Base-by-base conservation (phyloP, 2,113 vertebrate genomes). In the Halcyon malimbica region DNA sequence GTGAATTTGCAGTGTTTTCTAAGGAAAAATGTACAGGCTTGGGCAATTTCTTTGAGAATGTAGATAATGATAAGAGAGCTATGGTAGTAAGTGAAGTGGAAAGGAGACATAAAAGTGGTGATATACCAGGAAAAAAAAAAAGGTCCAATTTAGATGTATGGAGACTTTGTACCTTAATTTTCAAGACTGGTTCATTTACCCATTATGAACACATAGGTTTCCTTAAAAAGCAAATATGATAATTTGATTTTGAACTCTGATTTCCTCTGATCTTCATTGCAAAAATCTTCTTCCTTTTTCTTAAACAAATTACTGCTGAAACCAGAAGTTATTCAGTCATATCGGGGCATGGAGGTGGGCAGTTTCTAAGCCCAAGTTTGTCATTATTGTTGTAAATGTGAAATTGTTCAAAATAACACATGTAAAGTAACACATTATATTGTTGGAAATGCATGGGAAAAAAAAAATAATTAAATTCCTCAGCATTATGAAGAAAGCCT, bases 401-500 rank as follows among this genome's bases (percentile, higher is more conserved):
- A 87, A 91, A 70, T 53, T 84, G 42, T 90, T 91, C 60, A 69
- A 87, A 85, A 85, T 31, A 56, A 26, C 83, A 35, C 8, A 60
- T 6, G 6, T 7, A 35, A 35, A 35, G 35, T 35, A 35, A 35
- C 35, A 86, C 24, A 56, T 94, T 90, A 57, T 82, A 46, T 57
- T 86, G 25, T 86, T 91, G 14, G 42, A 97, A 97, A 93, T 91
- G 56, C 54, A 85, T 86, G 59, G 81, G 82, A 70, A 77, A 46
- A 44, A 85, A 76, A n/a, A 76, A 77, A 35, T 20, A 82, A 83
- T 33, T 12, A 83, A 97, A 96, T 67, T 91, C 21, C 16, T 96
- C 59, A 75, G 37, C 88, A 44, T 96, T 91, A 83, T 4, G 0
- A 13, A 65, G 51, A 97, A 97, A 94, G 80, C 79, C 87, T 95